These are phyloP conservation scores for Danaus melanippus DNA, from an alignment of 1,140 invertebrate species.

Conservation along the genomic window DNA sequence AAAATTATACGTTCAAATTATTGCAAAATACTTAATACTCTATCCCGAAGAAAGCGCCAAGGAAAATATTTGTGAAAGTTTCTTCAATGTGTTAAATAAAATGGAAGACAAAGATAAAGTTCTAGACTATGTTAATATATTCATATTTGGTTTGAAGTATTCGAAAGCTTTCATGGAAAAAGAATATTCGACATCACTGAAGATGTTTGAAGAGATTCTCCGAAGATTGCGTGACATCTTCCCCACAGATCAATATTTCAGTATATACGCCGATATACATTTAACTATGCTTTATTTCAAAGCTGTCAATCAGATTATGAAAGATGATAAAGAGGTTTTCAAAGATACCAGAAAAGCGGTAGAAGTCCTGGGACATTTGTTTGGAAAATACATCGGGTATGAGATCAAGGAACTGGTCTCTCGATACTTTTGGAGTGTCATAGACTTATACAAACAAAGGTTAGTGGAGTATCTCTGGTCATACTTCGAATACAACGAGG, in stretches of 20 bases:
- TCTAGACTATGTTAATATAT: constrained; percentile 14
- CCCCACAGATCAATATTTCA: constrained; percentile 30
- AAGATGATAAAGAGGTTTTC: constrained; percentile 28
- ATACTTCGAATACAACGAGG: constrained; percentile 18
- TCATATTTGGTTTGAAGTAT: constrained; percentile 33
- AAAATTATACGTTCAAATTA: constrained; percentile 27
- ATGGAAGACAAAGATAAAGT: constrained; percentile 4
- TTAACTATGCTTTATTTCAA: constrained; percentile 44
- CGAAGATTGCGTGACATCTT: constrained; percentile 28
- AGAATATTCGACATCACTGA: constrained; percentile 26
- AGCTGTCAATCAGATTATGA: constrained; percentile 28
- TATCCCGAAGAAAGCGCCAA: constrained; percentile 24
- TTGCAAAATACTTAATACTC: constrained; percentile 36
- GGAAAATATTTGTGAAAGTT: constrained; percentile 25
- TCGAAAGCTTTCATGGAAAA: constrained; percentile 33
- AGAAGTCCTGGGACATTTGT: constrained; percentile 29
- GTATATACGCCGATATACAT: constrained; percentile 32
- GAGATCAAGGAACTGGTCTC: constrained; percentile 32
- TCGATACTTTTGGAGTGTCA: constrained; percentile 36
- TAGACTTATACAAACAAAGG: constrained; percentile 29
- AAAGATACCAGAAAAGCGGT: constrained; percentile 24
- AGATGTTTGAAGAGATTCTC: constrained; percentile 32
- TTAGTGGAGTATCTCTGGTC: constrained; percentile 24
- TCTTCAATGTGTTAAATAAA: constrained; percentile 27
- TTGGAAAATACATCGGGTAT: constrained; percentile 38